Percentiles rank a stretch among this genome's conserved stretches.
Conservation (phyloP, 2,888 invertebrate species). For the Allolobophora icterica region DNA sequence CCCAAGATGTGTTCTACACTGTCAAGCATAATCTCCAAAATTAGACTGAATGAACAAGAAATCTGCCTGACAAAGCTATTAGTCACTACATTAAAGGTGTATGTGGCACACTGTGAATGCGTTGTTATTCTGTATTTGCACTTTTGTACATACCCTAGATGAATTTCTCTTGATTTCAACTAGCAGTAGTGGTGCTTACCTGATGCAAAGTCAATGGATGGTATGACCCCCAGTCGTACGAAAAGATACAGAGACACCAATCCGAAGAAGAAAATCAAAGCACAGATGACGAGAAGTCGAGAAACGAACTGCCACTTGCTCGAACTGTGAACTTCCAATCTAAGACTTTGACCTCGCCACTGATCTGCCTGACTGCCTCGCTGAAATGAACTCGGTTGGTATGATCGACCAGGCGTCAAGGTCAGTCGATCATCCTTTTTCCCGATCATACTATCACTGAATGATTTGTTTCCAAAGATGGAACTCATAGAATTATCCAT, state of each 20-base stretch:
- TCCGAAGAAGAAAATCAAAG: not conserved
- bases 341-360: not conserved
- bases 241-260: not conserved
- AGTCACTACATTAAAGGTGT: not conserved
- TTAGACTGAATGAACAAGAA: not conserved
- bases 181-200: not conserved
- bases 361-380: not conserved
- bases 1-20: not conserved
- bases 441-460: not conserved
- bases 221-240: not conserved
- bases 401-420: not conserved
- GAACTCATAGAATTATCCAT: not conserved
- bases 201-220: not conserved
- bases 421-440: not conserved
- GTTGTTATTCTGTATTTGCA: not conserved
- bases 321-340: not conserved
- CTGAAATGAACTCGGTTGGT: not conserved
- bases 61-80: slow-evolving; percentile 3
- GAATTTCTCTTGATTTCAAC: no score
- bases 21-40: not conserved
- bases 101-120: not conserved
- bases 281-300: not conserved
- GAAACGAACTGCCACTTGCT: slow-evolving; percentile 2
- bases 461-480: slow-evolving; percentile 18
- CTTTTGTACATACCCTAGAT: not conserved